These are phyloP conservation scores for Spheniscus mendiculus DNA, from an alignment of 2,113 vertebrate species.

Conservation along the genomic window DNA sequence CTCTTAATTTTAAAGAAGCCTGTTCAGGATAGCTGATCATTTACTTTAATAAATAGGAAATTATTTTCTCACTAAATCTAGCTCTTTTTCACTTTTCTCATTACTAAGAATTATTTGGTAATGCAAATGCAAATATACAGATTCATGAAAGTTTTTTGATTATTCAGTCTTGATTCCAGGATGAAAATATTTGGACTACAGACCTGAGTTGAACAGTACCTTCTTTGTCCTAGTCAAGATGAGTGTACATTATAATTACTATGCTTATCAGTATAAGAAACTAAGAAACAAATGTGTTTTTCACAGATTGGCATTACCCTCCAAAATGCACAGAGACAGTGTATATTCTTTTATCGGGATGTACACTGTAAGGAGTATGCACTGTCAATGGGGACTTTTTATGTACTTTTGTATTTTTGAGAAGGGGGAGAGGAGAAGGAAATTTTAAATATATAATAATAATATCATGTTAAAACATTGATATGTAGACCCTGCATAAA, in stretches of 20 bases:
- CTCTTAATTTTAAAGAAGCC: neutral
- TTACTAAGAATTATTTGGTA: neutral
- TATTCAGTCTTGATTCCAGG: neutral
- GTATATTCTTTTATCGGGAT: neutral
- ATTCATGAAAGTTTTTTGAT: neutral
- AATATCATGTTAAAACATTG: neutral
- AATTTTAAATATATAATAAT: neutral
- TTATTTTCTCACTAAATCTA: neutral
- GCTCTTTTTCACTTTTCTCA: neutral
- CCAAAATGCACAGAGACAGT: neutral
- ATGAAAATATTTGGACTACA: neutral
- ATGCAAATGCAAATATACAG: neutral
- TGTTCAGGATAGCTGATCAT: neutral
- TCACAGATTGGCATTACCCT: neutral
- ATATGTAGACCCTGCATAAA: rapidly evolving
- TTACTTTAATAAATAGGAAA: neutral
- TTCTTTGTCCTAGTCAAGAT: neutral
- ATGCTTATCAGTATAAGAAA: neutral
- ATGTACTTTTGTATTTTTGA: neutral
- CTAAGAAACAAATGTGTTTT: neutral
- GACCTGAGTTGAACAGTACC: neutral
- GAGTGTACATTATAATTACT: neutral
- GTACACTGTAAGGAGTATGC: neutral
- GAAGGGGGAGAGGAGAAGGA: neutral
- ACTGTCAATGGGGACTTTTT: neutral